phyloP scores from a whole-genome alignment of 2,888 invertebrate genomes.

The Campoletis raptor region DNA sequence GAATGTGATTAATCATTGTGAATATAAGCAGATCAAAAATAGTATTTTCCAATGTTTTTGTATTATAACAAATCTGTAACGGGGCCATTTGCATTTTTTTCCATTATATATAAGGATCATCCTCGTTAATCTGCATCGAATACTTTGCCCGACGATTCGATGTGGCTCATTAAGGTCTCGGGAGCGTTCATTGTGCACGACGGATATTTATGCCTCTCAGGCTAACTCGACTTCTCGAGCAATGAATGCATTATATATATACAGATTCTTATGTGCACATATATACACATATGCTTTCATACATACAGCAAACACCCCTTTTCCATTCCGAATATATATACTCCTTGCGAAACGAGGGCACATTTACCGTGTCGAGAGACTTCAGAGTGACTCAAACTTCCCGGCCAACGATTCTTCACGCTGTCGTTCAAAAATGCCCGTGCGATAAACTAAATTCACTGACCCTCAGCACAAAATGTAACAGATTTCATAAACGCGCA shows the following conservation, averaged over 20 bases:
- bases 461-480: conserved; percentile 54
- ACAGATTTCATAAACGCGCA: not conserved
- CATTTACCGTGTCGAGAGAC: conserved; percentile 39
- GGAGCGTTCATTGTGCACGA: conserved; percentile 65
- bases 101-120: conserved; percentile 73
- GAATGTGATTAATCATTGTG: conserved; percentile 41
- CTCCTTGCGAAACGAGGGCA: conserved; percentile 66
- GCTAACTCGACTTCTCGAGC: conserved; percentile 64
- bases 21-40: conserved; percentile 47
- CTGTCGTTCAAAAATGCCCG: conserved; percentile 77
- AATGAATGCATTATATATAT: conserved; percentile 15
- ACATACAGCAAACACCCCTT: conserved; percentile 35
- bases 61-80: conserved; percentile 21
- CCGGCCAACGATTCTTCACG: conserved; percentile 76
- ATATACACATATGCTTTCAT: not conserved
- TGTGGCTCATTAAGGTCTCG: conserved; percentile 76
- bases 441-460: conserved; percentile 69
- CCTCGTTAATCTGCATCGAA: conserved; percentile 79
- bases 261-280: not conserved
- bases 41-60: conserved; percentile 15
- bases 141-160: conserved; percentile 76
- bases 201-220: conserved; percentile 43
- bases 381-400: conserved; percentile 34
- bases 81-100: conserved; percentile 59
- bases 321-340: not conserved